Conservation (phyloP, 2,888 invertebrate species). For the Synergus japonicus region DNA sequence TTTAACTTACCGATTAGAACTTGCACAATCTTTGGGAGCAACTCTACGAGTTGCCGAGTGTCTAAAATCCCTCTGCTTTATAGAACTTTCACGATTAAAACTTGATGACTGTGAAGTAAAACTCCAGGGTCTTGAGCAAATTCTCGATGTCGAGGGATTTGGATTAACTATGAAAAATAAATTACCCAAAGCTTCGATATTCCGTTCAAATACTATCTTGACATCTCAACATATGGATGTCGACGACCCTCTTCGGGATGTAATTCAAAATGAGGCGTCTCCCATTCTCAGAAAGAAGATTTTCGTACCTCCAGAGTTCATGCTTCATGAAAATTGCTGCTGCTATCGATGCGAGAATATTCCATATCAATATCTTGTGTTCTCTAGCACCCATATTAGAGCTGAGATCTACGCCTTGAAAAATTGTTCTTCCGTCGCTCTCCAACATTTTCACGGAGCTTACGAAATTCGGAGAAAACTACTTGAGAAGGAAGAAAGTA, state of each 20-base stretch:
- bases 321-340: slow-evolving; percentile 63
- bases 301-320: slow-evolving; percentile 65
- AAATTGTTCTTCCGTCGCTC: slow-evolving; percentile 57
- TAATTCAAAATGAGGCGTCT: slow-evolving; percentile 60
- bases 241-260: slow-evolving; percentile 55
- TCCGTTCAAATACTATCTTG: neutral
- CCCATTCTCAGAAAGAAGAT: slow-evolving; percentile 65
- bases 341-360: slow-evolving; percentile 70
- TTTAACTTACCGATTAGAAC: slow-evolving; percentile 61
- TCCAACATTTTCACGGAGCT: slow-evolving; percentile 69
- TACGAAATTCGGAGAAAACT: slow-evolving; percentile 61
- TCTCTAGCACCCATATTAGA: slow-evolving; percentile 66
- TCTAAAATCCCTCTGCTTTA: slow-evolving; percentile 68
- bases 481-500: slow-evolving; percentile 46
- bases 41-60: slow-evolving; percentile 67
- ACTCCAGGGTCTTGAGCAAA: slow-evolving; percentile 70
- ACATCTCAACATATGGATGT: slow-evolving; percentile 45
- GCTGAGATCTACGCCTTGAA: slow-evolving; percentile 69
- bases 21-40: slow-evolving; percentile 65
- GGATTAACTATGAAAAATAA: slow-evolving; percentile 49
- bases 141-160: slow-evolving; percentile 67
- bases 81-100: slow-evolving; percentile 67
- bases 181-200: neutral
- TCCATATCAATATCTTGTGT: slow-evolving; percentile 67
- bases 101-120: slow-evolving; percentile 70